These are phyloP conservation scores for Platichthys stellatus DNA, from an alignment of 2,113 vertebrate species.

Conservation along the genomic window DNA sequence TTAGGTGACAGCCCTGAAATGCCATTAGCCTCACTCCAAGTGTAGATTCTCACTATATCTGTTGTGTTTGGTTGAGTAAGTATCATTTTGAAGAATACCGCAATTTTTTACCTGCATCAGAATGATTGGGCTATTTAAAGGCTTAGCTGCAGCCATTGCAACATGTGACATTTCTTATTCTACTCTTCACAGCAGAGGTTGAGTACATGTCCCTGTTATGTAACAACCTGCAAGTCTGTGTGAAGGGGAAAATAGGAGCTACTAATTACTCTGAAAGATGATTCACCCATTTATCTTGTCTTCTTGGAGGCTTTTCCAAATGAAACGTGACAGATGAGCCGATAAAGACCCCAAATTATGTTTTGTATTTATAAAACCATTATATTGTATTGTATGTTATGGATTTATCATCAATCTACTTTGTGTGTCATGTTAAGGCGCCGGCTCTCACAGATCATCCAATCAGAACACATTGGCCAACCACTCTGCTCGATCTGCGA, in stretches of 20 bases:
- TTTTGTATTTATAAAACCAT: conserved; percentile 5
- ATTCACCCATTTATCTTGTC: conserved; percentile 33
- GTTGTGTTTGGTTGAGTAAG: not conserved
- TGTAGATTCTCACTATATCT: not conserved
- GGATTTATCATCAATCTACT: conserved; percentile 6
- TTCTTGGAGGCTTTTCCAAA: not conserved
- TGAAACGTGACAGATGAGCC: conserved; percentile 8
- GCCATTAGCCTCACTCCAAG: not conserved
- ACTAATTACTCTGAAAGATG: conserved; percentile 4
- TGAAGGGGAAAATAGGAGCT: not conserved
- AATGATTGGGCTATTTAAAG: not conserved
- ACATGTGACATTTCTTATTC: too few species aligned
- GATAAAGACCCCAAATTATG: conserved; percentile 17
- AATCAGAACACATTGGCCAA: conserved; percentile 66
- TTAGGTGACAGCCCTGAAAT: not conserved
- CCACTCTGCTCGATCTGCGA: conserved; percentile 61
- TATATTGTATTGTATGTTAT: not conserved
- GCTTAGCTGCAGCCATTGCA: too few species aligned
- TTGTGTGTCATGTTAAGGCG: conserved; percentile 75
- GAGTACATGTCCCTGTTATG: not conserved
- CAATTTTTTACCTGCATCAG: conserved; percentile 16
- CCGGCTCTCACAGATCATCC: conserved; percentile 68
- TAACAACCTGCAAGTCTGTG: conserved; percentile 18
- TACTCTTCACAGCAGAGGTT: too few species aligned
- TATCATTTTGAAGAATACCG: not conserved